Evolutionary conservation across 1,140 invertebrate species (phyloP), one percentile per base, ranked within the genome.

Genomic region (Drosophila sechellia): DNA sequence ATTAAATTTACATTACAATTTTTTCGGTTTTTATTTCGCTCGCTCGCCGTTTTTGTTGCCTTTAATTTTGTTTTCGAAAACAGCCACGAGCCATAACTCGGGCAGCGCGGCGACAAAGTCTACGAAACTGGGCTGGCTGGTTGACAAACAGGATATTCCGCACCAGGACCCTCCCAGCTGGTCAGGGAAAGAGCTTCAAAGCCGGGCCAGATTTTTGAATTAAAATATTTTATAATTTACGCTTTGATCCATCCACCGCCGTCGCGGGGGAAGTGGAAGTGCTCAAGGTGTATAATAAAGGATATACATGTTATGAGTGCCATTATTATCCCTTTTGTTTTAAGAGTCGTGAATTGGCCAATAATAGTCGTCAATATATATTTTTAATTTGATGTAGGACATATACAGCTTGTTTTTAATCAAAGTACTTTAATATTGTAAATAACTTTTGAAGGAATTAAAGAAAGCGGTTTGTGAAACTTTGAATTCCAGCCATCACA

Each of bases 1-100:
- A 87, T 87, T 87, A 87, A 87, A 87, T 87, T 87, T 87, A 79
- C 83, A 87, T 87, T 87, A 87, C 79, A 87, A 87, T 77, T 77
- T 83, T 86, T 87, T 79, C 58, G 53, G 59, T 55, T 69, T 66
- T 63, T 81, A 63, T 60, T 83, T 61, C 54, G 13, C 46, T 59
- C 60, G 49, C 64, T 25, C 34, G 53, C 12, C 50, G 55, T 55
- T 76, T 40, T 35, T 45, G 72, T 40, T 77, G 63, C 45, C 56
- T 76, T 71, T 87, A 87, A 87, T 89, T 87, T 89, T 87, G 71
- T 87, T 83, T 87, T 71, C 64, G 72, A 63, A 83, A 87, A 83
- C 84, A 87, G 79, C 83, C 83, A 72, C 48, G 49, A 78, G 79
- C 63, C 75, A 79, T 68, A 68, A 75, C 81, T 81, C 70, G 60